These are phyloP conservation scores for Geopemphigus sp. DNA, from an alignment of 1,140 invertebrate genomes.

Conservation along the genomic window DNA sequence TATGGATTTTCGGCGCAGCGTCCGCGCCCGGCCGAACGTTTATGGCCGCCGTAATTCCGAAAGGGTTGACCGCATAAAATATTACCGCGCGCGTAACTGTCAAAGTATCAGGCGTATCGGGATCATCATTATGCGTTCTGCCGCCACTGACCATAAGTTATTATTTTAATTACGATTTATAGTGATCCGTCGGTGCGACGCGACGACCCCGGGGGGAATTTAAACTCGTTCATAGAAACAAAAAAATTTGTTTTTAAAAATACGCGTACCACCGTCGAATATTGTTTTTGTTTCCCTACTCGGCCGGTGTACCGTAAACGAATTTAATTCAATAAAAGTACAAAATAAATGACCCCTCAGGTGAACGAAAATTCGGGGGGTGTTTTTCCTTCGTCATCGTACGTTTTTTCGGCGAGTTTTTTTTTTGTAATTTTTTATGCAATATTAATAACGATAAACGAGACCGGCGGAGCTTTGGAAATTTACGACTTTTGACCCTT, in stretches of 20 bases:
- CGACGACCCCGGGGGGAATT: background rate
- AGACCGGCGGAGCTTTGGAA: background rate
- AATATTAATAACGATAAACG: constrained; percentile 39
- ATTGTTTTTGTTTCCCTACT: constrained; percentile 15
- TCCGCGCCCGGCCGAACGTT: background rate
- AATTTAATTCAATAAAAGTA: constrained; percentile 32
- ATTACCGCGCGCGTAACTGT: background rate
- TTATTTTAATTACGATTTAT: constrained; percentile 44
- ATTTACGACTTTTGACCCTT: constrained; percentile 40
- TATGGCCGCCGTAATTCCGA: constrained; percentile 6
- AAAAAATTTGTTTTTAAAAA: too few species aligned
- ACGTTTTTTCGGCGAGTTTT: too few species aligned
- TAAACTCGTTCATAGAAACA: too few species aligned
- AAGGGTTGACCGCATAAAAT: constrained; percentile 40
- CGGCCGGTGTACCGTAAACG: background rate
- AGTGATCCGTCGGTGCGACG: background rate
- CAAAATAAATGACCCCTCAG: constrained; percentile 7
- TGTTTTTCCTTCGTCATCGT: background rate
- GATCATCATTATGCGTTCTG: background rate
- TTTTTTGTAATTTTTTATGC: background rate
- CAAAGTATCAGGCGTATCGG: constrained; percentile 18
- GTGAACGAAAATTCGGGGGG: constrained; percentile 17
- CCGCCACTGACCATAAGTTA: constrained; percentile 3
- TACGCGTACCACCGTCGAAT: background rate
- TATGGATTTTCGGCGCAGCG: constrained; percentile 32